Evolutionary conservation across 2,888 invertebrate genomes (phyloP).

Genomic region (Fragum whitleyi): DNA sequence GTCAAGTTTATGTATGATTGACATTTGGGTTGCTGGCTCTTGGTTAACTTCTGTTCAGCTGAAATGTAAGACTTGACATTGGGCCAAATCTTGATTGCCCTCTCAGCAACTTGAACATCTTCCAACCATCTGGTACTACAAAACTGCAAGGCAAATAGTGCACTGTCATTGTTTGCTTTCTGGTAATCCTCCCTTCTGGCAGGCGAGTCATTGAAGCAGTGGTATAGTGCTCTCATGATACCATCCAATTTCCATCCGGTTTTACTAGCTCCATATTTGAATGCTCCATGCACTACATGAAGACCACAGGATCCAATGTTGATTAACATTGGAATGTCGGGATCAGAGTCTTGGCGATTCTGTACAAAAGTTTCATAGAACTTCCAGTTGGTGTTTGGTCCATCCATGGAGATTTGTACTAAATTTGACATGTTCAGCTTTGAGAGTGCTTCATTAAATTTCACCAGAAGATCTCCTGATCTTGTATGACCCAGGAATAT

Average conservation of each 20-base stretch:
- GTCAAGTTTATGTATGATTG: background rate
- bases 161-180: constrained; percentile 27
- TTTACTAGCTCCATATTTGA: constrained; percentile 72
- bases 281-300: constrained; percentile 77
- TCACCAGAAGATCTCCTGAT: constrained; percentile 67
- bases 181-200: constrained; percentile 27
- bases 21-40: background rate
- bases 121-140: constrained; percentile 46
- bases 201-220: constrained; percentile 37
- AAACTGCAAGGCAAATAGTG: constrained; percentile 42
- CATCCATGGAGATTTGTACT: constrained; percentile 50
- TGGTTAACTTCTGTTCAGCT: constrained; percentile 21
- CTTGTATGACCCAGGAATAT: constrained; percentile 50
- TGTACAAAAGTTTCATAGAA: constrained; percentile 24
- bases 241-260: constrained; percentile 60
- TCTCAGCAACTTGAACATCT: constrained; percentile 37
- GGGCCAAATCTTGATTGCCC: constrained; percentile 49
- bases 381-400: constrained; percentile 42
- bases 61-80: constrained; percentile 20
- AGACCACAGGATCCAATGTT: constrained; percentile 78
- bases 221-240: constrained; percentile 31
- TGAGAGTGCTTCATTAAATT: constrained; percentile 53
- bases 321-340: constrained; percentile 54
- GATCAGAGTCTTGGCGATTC: constrained; percentile 28
- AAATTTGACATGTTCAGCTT: constrained; percentile 32